Conservation (phyloP, 2,888 invertebrate species). For the Baccha elongata region DNA sequence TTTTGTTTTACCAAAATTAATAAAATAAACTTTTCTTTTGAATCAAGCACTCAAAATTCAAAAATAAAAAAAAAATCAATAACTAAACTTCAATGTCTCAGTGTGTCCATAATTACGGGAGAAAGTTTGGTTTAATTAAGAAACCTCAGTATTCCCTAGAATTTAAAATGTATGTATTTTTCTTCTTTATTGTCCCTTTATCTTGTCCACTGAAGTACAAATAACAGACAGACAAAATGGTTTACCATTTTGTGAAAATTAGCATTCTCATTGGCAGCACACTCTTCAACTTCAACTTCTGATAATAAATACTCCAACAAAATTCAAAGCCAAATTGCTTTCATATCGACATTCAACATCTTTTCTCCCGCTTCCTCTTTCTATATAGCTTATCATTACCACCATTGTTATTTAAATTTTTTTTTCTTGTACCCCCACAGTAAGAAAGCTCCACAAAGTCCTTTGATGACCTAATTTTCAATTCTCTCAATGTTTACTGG, state of each 20-base stretch:
- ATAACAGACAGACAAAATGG: neutral
- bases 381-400: no score
- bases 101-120: no score
- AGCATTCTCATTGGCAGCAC: slow-evolving; percentile 22
- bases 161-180: no score
- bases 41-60: no score
- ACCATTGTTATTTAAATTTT: slow-evolving; percentile 2
- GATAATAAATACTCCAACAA: slow-evolving; percentile 17
- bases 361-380: neutral
- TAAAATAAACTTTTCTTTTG: no score
- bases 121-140: no score
- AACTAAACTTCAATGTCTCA: no score
- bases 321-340: slow-evolving; percentile 39
- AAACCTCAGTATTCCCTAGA: no score
- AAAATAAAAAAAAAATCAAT: no score
- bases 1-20: no score
- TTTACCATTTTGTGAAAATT: slow-evolving; percentile 23
- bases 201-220: neutral
- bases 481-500: slow-evolving; percentile 41
- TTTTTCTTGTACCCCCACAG: neutral
- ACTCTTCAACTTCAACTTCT: slow-evolving; percentile 2
- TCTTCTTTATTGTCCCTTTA: no score
- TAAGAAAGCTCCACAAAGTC: slow-evolving; percentile 28
- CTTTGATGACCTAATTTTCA: slow-evolving; percentile 55
- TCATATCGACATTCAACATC: slow-evolving; percentile 25